Evolutionary conservation across 2,888 invertebrate genomes (phyloP).

Genomic region (Campoplex capitator): DNA sequence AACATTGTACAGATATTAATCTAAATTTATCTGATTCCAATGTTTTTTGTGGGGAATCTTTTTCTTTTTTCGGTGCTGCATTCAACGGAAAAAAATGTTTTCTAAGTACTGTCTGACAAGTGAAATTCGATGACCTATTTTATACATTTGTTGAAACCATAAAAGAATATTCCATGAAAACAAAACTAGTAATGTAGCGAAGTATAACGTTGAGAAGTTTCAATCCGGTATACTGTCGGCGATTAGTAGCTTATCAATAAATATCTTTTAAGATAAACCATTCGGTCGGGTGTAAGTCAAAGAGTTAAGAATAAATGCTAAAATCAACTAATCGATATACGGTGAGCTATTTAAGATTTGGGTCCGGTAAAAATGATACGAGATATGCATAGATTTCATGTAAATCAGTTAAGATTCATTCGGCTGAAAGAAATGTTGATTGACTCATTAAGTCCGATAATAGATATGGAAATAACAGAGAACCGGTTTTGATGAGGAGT

Average conservation of each 20-base stretch:
- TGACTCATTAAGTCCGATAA: conserved; percentile 48
- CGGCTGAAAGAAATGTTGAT: conserved; percentile 37
- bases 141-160: neutral
- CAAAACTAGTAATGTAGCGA: too few relatives aligned
- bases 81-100: neutral
- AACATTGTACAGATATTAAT: neutral
- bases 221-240: neutral
- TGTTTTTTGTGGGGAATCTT: neutral
- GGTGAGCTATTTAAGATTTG: neutral
- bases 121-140: neutral
- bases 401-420: conserved; percentile 24
- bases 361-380: conserved; percentile 18
- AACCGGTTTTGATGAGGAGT: conserved; percentile 44
- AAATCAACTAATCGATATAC: neutral
- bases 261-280: conserved; percentile 15
- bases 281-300: conserved; percentile 4
- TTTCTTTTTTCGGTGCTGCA: neutral
- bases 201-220: neutral
- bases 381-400: conserved; percentile 34
- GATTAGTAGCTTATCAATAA: conserved; percentile 21
- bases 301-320: neutral
- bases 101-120: neutral
- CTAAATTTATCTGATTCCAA: neutral
- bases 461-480: conserved; percentile 40
- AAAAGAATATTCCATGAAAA: neutral